Conservation (phyloP, 2,888 invertebrate species). For the Drosophila algonquin region DNA sequence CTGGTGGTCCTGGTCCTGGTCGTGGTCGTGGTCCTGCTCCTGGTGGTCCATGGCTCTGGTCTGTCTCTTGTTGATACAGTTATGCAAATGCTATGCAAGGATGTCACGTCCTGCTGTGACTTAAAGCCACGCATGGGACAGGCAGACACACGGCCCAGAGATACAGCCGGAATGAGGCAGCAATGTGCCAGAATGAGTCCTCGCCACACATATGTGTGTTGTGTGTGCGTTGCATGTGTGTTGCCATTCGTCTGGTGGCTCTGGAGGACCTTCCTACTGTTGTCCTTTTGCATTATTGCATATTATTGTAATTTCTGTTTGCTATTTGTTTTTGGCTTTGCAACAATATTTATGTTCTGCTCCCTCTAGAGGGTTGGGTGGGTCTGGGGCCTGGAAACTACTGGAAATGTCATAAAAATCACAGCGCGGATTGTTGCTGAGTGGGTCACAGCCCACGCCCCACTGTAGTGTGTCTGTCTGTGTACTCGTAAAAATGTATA, state of each 20-base stretch:
- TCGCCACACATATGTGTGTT: slow-evolving; percentile 1
- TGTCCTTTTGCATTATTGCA: slow-evolving; percentile 77
- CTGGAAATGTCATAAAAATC: slow-evolving; percentile 46
- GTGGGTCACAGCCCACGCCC: slow-evolving; percentile 42
- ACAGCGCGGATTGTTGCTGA: slow-evolving; percentile 47
- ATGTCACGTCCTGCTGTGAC: slow-evolving; percentile 79
- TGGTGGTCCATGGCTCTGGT: slow-evolving; percentile 23
- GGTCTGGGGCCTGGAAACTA: slow-evolving; percentile 1
- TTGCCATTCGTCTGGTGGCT: slow-evolving; percentile 1
- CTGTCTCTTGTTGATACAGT: slow-evolving; percentile 71
- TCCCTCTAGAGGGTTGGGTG: slow-evolving; percentile 5
- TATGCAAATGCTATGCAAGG: slow-evolving; percentile 79
- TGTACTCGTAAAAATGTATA: slow-evolving; percentile 44
- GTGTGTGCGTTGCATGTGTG: slow-evolving; percentile 15
- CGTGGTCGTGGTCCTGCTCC: background rate
- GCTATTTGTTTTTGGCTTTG: slow-evolving; percentile 77
- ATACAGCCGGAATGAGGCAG: slow-evolving; percentile 26
- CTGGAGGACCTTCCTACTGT: slow-evolving; percentile 31
- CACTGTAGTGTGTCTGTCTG: too few relatives aligned
- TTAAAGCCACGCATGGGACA: slow-evolving; percentile 60
- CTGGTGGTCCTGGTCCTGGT: too few relatives aligned
- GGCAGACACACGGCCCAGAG: slow-evolving; percentile 38
- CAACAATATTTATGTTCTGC: slow-evolving; percentile 65
- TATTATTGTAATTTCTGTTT: slow-evolving; percentile 79
- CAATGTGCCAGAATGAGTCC: background rate